phyloP scores from a whole-genome alignment of 1,140 invertebrate genomes.

The Bombus sylvicola region DNA sequence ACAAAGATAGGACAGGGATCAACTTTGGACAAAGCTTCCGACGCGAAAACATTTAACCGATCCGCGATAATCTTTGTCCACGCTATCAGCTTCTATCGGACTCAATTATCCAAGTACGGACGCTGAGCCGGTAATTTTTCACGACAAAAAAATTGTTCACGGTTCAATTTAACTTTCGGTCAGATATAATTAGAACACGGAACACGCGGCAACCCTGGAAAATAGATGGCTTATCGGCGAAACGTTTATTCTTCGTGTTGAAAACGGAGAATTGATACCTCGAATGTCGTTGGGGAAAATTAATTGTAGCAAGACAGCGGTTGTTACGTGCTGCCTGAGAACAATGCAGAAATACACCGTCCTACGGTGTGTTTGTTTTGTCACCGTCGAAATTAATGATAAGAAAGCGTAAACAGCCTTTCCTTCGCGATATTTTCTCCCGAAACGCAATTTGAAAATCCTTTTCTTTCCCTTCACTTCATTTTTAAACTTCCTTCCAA shows the following conservation, averaged over 20 bases:
- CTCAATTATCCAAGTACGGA: background rate
- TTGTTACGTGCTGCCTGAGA: background rate
- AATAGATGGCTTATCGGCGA: conserved; percentile 29
- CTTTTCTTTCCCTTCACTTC: no score
- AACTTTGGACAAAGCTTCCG: conserved; percentile 4
- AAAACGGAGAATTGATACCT: conserved; percentile 30
- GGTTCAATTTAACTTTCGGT: conserved; percentile 39
- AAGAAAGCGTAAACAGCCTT: background rate
- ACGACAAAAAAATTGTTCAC: background rate
- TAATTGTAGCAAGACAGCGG: conserved; percentile 7
- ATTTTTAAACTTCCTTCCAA: no score
- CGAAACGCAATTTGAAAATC: background rate
- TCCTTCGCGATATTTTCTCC: background rate
- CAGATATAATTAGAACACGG: conserved; percentile 35
- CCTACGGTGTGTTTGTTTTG: background rate
- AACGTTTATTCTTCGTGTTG: conserved; percentile 31
- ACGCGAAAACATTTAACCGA: conserved; percentile 39
- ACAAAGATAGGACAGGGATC: background rate
- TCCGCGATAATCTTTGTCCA: conserved; percentile 22
- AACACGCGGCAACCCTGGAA: background rate
- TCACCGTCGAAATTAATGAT: background rate
- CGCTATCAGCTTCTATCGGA: background rate
- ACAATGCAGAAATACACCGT: background rate
- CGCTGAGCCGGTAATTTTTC: conserved; percentile 12
- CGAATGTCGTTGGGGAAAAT: conserved; percentile 11